Evolutionary conservation across 2,113 vertebrate genomes (phyloP), one percentile per base, ranked within the genome.

Genomic region (Globicephala melas): DNA sequence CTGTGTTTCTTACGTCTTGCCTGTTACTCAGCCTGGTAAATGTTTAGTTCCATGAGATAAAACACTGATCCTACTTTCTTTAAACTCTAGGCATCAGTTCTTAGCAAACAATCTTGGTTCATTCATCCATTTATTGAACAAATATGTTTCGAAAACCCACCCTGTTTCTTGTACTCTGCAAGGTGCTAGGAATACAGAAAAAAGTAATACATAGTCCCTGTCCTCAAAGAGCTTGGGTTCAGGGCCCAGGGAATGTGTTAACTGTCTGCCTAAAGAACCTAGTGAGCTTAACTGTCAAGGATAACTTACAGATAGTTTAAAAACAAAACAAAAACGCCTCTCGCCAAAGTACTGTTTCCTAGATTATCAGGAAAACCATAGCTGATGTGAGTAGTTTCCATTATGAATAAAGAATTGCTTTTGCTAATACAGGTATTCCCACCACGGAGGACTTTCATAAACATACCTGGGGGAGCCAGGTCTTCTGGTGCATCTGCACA

Each of bases 331-430:
- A 77, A 89, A 85, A 93, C 17, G 82, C 36, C 8, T 80, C 41
- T 95, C 63, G 31, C 68, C 17, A 26, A 15, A 77, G 31, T 55
- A 36, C 6, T 80, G 94, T 90, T 85, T 85, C 76, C 44, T 96
- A 92, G 70, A 84, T 97, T 94, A 68, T 95, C 65, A 94, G 53
- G 76, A 95, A 90, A 94, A 94, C 53, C 62, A 71, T 91, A 38
- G 8, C 55, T 93, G 70, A 92, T 70, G 31, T 47, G 10, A 73
- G n/a, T 91, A 36, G 7, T 84, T 97, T 96, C 21, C 67, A 33
- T 44, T 90, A 31, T 50, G 80, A 87, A 91, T 93, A 79, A 87
- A 92, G 18, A 65, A 50, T 41, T 70, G 60, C 33, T 88, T 74
- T 94, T 96, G 62, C 25, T 25, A 58, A 20, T 74, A 38, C 47